Evolutionary conservation across 2,888 invertebrate genomes (phyloP), one percentile per base, ranked within the genome.

Genomic region (Celastrina argiolus): DNA sequence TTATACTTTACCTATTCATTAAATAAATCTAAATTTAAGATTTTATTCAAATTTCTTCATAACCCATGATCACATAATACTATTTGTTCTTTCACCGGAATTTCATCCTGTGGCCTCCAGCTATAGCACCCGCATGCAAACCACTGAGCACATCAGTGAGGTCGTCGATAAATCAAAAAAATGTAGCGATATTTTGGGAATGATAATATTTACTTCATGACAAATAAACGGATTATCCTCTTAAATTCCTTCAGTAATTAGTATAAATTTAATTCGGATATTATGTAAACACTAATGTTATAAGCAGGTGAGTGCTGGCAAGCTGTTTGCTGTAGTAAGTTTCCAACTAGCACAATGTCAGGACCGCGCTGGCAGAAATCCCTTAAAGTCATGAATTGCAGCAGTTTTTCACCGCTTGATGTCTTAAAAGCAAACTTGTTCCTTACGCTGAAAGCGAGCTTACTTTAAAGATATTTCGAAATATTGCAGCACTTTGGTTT

Each of bases 311-410:
- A 51, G 22, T 51, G 51, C 22, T 2, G 22, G 51, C 22, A 7
- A 51, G 22, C 14, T 34, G 51, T 39, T 34, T 65, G 41, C 41
- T 65, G 26, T 65, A 56, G 56, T 16, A 31, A 65, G 56, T 64
- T 22, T n/a, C n/a, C 63, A 26, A 26, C 22, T 45, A 6, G 45
- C 26, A 65, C 39, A 65, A 56, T 58, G 31, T 65, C 65, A 16
- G 65, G 22, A 26, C 26, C 45, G 31, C 26, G 41, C 16, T 6
- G 28, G 65, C 56, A 39, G 56, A 65, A 65, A 65, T 41, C 39
- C 65, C 28, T 65, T 41, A 39, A 39, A 58, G 65, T 65, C 65
- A 41, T 65, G 65, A 65, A 65, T 56, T 22, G 22, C 36, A 18
- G 39, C 22, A 65, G 28, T 56, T 65, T 65, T 65, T 56, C 65